These are phyloP conservation scores for Menidia menidia DNA, from an alignment of 2,797 vertebrate genomes.

Conservation along the genomic window DNA sequence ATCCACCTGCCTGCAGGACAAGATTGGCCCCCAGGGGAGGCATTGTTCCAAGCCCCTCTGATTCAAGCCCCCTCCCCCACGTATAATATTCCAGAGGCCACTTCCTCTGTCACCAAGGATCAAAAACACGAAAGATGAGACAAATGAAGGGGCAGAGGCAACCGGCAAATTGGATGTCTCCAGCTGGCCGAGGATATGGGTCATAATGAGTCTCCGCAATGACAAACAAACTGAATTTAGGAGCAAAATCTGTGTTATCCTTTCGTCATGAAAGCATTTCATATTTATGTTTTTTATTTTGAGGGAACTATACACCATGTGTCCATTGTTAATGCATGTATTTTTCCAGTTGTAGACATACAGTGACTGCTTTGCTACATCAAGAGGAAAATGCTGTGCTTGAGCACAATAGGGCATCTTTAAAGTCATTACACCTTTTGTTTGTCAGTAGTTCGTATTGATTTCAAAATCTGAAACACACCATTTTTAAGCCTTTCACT, in stretches of 20 bases:
- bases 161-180: slow-evolving; percentile 59
- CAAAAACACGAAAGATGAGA: slow-evolving; percentile 42
- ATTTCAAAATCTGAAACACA: neutral
- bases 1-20: slow-evolving; percentile 65
- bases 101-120: slow-evolving; percentile 35
- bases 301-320: slow-evolving; percentile 1
- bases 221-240: neutral
- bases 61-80: slow-evolving; percentile 4
- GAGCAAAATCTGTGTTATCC: neutral
- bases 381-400: neutral
- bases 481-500: neutral
- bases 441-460: neutral
- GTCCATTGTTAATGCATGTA: slow-evolving; percentile 6
- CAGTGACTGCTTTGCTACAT: neutral
- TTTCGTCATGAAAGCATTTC: neutral
- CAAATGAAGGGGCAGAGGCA: slow-evolving; percentile 44
- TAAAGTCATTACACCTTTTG: neutral
- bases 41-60: slow-evolving; percentile 3
- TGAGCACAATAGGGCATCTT: neutral
- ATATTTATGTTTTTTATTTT: neutral
- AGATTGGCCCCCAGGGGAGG: slow-evolving; percentile 43
- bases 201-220: slow-evolving; percentile 21
- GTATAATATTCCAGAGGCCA: slow-evolving; percentile 22
- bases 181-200: slow-evolving; percentile 41
- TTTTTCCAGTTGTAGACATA: slow-evolving; percentile 10